Evolutionary conservation across 2,888 invertebrate species (phyloP).

Genomic region (Amaurobius ferox): DNA sequence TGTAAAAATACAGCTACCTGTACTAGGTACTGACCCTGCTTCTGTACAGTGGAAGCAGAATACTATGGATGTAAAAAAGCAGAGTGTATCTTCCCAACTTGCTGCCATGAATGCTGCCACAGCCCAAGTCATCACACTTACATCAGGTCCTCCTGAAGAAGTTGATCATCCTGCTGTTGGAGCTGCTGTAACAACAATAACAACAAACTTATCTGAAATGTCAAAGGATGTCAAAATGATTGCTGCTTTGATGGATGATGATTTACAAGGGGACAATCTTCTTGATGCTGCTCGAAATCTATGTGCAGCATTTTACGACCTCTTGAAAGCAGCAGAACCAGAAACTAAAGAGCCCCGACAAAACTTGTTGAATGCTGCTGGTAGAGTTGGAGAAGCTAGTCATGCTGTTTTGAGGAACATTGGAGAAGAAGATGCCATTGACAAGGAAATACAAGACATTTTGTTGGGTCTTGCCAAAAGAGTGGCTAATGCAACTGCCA

Average conservation of each 20-base stretch:
- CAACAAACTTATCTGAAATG: conserved; percentile 96
- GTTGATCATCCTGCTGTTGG: conserved; percentile 97
- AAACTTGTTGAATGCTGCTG: conserved; percentile 94
- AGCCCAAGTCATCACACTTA: conserved; percentile 95
- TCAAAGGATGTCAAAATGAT: conserved; percentile 94
- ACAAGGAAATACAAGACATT: conserved; percentile 83
- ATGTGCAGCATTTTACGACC: conserved; percentile 92
- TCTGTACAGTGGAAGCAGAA: conserved; percentile 96
- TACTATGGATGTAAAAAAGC: conserved; percentile 94
- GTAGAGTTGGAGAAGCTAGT: conserved; percentile 96
- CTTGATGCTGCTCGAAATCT: conserved; percentile 94
- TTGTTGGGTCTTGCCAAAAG: conserved; percentile 95
- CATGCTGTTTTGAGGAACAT: conserved; percentile 94
- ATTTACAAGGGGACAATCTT: conserved; percentile 88
- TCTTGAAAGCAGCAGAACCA: conserved; percentile 96
- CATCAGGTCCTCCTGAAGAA: conserved; percentile 89
- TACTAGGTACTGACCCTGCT: conserved; percentile 87
- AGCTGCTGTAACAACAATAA: conserved; percentile 97
- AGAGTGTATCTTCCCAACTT: conserved; percentile 96
- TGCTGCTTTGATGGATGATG: conserved; percentile 93
- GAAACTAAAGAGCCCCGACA: conserved; percentile 95
- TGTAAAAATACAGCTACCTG: conserved; percentile 82
- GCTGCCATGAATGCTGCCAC: conserved; percentile 99
- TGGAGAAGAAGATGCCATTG: conserved; percentile 87
- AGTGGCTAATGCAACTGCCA: conserved; percentile 98